Percentiles rank a stretch among this genome's conserved stretches.
phyloP scores from a whole-genome alignment of 2,888 invertebrate genomes.

The Furcula furcula region DNA sequence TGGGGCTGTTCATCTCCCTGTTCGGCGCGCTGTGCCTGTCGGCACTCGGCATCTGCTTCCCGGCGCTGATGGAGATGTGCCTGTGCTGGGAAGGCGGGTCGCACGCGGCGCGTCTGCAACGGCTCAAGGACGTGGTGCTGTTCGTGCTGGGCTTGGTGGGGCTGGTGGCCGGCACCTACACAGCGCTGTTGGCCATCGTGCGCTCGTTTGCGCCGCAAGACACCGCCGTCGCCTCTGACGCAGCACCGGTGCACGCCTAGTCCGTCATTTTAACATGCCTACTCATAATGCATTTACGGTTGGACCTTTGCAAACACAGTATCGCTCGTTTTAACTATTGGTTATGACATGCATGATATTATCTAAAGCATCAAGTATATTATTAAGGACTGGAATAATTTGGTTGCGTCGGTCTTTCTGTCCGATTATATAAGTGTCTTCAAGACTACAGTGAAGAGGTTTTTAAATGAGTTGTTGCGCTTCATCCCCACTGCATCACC shows the following conservation, averaged over 20 bases:
- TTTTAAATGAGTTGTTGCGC: too few relatives aligned
- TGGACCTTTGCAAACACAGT: too few relatives aligned
- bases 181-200: conserved; percentile 83
- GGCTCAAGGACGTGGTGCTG: conserved; percentile 77
- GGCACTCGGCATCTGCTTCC: conserved; percentile 93
- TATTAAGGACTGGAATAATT: too few relatives aligned
- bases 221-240: background rate
- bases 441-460: too few relatives aligned
- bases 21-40: conserved; percentile 94
- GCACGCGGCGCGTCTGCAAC: conserved; percentile 24
- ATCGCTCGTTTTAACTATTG: too few relatives aligned
- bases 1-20: conserved; percentile 90
- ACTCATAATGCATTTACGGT: too few relatives aligned
- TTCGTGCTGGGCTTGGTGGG: conserved; percentile 84
- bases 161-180: conserved; percentile 85
- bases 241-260: conserved; percentile 2
- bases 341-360: too few relatives aligned
- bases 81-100: conserved; percentile 83
- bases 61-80: conserved; percentile 84
- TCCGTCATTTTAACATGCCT: too few relatives aligned
- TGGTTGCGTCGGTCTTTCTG: too few relatives aligned
- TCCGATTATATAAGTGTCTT: too few relatives aligned
- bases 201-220: conserved; percentile 42
- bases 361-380: too few relatives aligned
- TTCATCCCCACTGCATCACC: too few relatives aligned